Evolutionary conservation across 2,113 vertebrate genomes (phyloP), one percentile per base, ranked within the genome.

Genomic region (Pelvicachromis taeniatus): DNA sequence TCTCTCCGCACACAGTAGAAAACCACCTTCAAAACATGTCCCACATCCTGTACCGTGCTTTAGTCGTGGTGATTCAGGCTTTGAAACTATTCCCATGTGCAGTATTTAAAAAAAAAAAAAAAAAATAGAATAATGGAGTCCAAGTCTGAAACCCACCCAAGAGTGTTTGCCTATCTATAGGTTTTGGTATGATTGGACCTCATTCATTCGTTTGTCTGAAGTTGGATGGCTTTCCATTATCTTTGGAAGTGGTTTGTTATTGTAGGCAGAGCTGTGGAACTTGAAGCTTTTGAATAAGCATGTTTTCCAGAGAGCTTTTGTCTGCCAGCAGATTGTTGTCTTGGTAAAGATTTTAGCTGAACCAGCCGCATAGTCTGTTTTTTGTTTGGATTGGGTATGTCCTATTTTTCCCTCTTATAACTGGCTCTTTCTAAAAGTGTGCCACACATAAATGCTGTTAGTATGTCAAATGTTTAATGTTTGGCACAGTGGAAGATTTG

Each of bases 311-410:
- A 87, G 82, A 55, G 17, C 56, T 54, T 65, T 42, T 23, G 61
- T 89, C 73, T 86, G 87, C 88, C 85, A 85, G 75, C 82, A 80
- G 87, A 92, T 93, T 94, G 85, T 87, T 88, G 89, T 89, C 85
- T 85, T 52, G 59, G 83, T 87, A 77, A 88, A 70, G 85, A 63
- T 90, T 90, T 92, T 78, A 86, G 85, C 81, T 90, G 86, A 89
- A 85, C 73, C 63, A 84, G 73, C 91, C 84, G 87, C 86, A 84
- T 65, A 81, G 83, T 81, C 50, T 86, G 61, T 86, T 90, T 90
- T 89, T 83, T 90, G 61, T 89, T 93, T 88, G 78, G 45, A 14
- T 83, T 84, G 83, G 59, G 35, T 77, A 77, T 84, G 78, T 89
- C 70, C 40, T 77, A 89, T 88, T 91, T 89, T 85, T 65, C 11